Evolutionary conservation across 92 coral and sea anemone genomes (phyloP).

Genomic region (Virgularia gustaviana): DNA sequence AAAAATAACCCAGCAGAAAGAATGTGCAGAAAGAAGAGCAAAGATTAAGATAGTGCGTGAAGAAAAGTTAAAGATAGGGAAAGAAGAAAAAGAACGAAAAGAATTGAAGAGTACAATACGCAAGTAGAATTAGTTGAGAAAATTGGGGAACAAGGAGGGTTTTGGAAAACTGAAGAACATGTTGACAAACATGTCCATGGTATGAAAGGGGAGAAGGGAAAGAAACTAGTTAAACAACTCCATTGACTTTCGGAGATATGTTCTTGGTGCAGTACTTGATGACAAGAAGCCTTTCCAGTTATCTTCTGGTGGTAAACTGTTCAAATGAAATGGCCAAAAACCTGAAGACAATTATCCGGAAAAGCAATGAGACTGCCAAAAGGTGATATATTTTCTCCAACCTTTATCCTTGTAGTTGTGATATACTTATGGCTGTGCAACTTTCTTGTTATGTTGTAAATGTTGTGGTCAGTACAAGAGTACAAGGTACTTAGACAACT

Average conservation of each 20-base stretch:
- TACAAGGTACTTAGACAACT: no score
- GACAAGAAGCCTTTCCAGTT: neutral
- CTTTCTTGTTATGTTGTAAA: no score
- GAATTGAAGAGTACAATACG: slow-evolving; percentile 31
- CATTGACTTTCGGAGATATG: neutral
- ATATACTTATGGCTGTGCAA: no score
- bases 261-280: neutral
- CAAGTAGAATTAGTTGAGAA: slow-evolving; percentile 24
- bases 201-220: neutral
- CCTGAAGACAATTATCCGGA: no score
- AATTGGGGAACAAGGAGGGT: slow-evolving; percentile 40
- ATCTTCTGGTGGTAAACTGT: neutral
- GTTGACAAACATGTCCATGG: no score
- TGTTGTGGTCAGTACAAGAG: no score
- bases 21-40: slow-evolving; percentile 25
- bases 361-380: no score
- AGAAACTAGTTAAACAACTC: neutral
- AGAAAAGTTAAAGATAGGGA: slow-evolving; percentile 23
- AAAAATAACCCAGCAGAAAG: slow-evolving; percentile 9
- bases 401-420: no score
- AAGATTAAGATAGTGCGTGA: slow-evolving; percentile 22
- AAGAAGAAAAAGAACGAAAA: slow-evolving; percentile 30
- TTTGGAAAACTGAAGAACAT: slow-evolving; percentile 34
- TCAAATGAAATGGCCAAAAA: no score
- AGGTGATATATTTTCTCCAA: no score